These are phyloP conservation scores for Drosophila monieri DNA, from an alignment of 2,888 invertebrate genomes.

Conservation along the genomic window DNA sequence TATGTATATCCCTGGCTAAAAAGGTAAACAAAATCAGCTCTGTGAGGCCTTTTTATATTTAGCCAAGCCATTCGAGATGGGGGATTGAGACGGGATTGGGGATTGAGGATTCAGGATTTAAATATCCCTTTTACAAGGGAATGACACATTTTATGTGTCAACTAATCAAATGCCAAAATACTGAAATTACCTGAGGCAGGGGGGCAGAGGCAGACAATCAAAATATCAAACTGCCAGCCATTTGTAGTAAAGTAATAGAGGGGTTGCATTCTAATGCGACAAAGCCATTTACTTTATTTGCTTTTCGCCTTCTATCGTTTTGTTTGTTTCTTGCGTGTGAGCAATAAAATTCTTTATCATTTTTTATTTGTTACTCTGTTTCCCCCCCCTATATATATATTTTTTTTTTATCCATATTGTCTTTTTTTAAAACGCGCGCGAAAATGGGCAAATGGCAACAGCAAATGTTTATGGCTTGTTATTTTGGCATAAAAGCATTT, in stretches of 20 bases:
- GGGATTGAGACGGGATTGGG: conserved; percentile 15
- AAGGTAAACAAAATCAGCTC: conserved; percentile 25
- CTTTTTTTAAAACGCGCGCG: conserved; percentile 58
- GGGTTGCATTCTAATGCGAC: conserved; percentile 55
- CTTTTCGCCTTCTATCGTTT: conserved; percentile 44
- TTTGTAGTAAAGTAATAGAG: conserved; percentile 55
- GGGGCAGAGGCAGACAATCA: conserved; percentile 55
- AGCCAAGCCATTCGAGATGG: conserved; percentile 15
- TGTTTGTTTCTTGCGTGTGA: conserved; percentile 53
- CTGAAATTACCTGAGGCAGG: conserved; percentile 55
- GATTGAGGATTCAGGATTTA: conserved; percentile 26
- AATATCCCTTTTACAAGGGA: conserved; percentile 20
- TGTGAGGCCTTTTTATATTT: conserved; percentile 30
- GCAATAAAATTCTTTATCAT: conserved; percentile 78
- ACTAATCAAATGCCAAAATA: conserved; percentile 71
- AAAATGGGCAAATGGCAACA: conserved; percentile 65
- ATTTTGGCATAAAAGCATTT: conserved; percentile 77
- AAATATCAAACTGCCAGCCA: conserved; percentile 71
- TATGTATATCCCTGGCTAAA: neutral
- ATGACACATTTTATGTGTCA: conserved; percentile 67
- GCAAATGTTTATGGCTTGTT: conserved; percentile 77
- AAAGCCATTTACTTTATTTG: conserved; percentile 79
- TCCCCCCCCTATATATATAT: conserved; percentile 34
- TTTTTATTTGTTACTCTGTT: conserved; percentile 68
- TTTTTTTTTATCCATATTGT: conserved; percentile 7